Base-by-base conservation (phyloP, 2,888 invertebrate genomes). In the Drosophila mimica region DNA sequence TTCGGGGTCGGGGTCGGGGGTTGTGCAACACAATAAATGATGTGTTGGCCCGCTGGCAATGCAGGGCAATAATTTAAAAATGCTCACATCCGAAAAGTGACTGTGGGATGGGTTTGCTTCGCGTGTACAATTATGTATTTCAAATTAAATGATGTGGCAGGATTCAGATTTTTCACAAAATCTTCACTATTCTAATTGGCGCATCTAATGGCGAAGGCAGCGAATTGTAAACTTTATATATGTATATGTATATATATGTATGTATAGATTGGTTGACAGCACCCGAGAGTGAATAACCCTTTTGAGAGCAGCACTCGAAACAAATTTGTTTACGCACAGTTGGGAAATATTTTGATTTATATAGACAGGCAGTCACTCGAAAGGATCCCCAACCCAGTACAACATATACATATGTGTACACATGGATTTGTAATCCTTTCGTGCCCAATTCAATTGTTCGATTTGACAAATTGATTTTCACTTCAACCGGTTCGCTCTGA, bases 121-220 rank as follows among this genome's bases (percentile, higher is more conserved):
- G 65, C 51, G 74, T 72, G 81, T 75, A 61, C 68, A 79, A 76
- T 79, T 76, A 68, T 49, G 68, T 58, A 77, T 81, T 83, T 79
- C 69, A 86, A 91, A 92, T 85, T 92, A 84, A 92, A 92, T 92
- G 92, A 92, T 89, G 90, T 91, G 91, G 91, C 92, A 91, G 89
- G 85, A 91, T 91, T 91, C 91, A 92, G 91, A 92, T 92, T 91
- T 91, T 83, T 91, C 90, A 88, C 60, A 63, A 79, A 67, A 69
- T 58, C 69, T 70, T 65, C 49, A 69, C 81, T 80, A 75, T 85
- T 83, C 81, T 89, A 91, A 91, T 91, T 91, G 90, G 80, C 88
- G 74, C 79, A 74, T 40, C 90, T 77, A 89, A 90, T 91, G 82
- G 51, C 52, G 70, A 75, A 76, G 70, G 79, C 83, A 85, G 64